phyloP scores from a whole-genome alignment of 2,797 vertebrate genomes.

The Syngnathus rostellatus region DNA sequence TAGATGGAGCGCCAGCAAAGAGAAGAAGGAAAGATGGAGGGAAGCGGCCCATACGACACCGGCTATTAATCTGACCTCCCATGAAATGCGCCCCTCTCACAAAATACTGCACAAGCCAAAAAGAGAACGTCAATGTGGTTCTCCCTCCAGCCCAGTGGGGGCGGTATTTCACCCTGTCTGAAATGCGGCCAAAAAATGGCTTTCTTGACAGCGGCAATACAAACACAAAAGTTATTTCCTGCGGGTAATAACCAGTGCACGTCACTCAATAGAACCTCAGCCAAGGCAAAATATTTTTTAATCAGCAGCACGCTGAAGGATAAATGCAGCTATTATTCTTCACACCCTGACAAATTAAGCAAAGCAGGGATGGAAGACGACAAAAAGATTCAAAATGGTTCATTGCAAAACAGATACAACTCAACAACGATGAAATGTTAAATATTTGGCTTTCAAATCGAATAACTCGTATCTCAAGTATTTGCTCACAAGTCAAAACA shows the following conservation, averaged over 20 bases:
- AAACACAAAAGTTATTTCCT: slow-evolving; percentile 31
- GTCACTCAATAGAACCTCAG: neutral
- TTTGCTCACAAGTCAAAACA: too few relatives aligned
- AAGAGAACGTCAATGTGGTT: slow-evolving; percentile 50
- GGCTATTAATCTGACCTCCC: slow-evolving; percentile 63
- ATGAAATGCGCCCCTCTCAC: slow-evolving; percentile 60
- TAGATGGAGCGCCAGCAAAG: neutral
- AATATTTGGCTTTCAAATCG: too few relatives aligned
- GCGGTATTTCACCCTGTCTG: slow-evolving; percentile 51
- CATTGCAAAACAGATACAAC: neutral
- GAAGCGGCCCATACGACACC: slow-evolving; percentile 45
- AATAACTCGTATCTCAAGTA: neutral
- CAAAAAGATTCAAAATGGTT: neutral
- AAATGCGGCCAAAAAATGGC: slow-evolving; percentile 22
- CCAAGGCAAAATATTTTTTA: slow-evolving; percentile 28
- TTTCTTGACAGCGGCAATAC: slow-evolving; percentile 54
- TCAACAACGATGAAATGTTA: neutral
- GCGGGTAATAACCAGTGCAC: neutral
- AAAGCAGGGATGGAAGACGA: neutral
- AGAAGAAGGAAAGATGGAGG: slow-evolving; percentile 10
- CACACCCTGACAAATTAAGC: neutral
- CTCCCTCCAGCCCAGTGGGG: slow-evolving; percentile 60
- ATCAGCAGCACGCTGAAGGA: neutral
- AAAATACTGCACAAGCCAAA: slow-evolving; percentile 58
- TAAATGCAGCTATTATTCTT: neutral